phyloP scores from a whole-genome alignment of 1,140 invertebrate species.

The Penaeus japonicus region DNA sequence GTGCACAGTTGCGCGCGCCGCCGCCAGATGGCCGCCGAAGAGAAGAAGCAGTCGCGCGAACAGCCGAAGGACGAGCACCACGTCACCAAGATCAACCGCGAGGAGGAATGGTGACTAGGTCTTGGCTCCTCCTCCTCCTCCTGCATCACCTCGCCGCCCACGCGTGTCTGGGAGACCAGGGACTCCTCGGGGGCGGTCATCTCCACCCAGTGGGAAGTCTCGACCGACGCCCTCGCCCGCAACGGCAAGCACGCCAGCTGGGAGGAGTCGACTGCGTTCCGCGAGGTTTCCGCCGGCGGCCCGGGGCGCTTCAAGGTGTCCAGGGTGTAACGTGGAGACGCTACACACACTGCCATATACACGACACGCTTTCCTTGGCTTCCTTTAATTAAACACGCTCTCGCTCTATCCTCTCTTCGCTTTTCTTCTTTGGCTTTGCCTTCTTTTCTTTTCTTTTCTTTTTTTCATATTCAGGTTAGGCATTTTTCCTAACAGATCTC shows the following conservation, averaged over 20 bases:
- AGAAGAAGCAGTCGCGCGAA: neutral
- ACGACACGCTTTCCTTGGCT: too few species aligned
- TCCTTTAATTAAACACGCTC: too few species aligned
- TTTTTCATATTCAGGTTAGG: too few species aligned
- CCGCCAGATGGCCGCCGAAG: neutral
- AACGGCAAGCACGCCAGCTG: constrained; percentile 6
- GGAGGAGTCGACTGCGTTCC: constrained; percentile 47
- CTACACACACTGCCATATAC: too few species aligned
- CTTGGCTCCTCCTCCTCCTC: neutral
- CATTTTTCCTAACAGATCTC: too few species aligned
- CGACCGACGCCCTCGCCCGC: neutral
- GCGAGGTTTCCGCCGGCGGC: constrained; percentile 33
- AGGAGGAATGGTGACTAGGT: constrained; percentile 58
- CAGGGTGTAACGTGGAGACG: constrained; percentile 15
- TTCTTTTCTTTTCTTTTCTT: too few species aligned
- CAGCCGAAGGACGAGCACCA: constrained; percentile 39
- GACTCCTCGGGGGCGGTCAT: constrained; percentile 53
- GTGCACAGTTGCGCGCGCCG: constrained; percentile 39
- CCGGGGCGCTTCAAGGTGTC: constrained; percentile 37
- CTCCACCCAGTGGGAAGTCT: constrained; percentile 47
- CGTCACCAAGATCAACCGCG: constrained; percentile 52
- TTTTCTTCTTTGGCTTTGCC: too few species aligned
- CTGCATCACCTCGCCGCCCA: constrained; percentile 33
- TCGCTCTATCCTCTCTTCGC: too few species aligned
- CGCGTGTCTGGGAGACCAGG: constrained; percentile 43